Evolutionary conservation across 2,888 invertebrate species (phyloP).

Genomic region (Drosophila meridiana): DNA sequence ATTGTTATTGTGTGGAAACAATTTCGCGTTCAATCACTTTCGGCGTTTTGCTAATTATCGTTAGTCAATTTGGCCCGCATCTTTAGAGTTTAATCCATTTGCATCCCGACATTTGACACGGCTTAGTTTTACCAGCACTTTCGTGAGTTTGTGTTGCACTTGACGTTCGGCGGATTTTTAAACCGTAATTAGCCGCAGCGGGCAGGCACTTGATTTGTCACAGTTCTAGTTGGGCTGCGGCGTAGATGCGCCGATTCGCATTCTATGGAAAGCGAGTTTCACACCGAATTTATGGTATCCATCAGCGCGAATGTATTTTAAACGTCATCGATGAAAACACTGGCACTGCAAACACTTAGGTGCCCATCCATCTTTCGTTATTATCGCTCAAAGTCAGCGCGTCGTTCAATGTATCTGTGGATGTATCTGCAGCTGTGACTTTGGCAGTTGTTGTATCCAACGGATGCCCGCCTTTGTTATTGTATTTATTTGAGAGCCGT

Average conservation of each 20-base stretch:
- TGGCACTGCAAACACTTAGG: slow-evolving; percentile 72
- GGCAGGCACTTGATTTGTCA: slow-evolving; percentile 69
- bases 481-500: slow-evolving; percentile 24
- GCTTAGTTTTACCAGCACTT: slow-evolving; percentile 37
- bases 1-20: slow-evolving; percentile 23
- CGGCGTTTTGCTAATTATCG: slow-evolving; percentile 48
- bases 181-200: slow-evolving; percentile 59
- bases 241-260: slow-evolving; percentile 45
- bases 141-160: slow-evolving; percentile 34
- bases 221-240: slow-evolving; percentile 48
- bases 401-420: slow-evolving; percentile 32
- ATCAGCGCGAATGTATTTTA: slow-evolving; percentile 69
- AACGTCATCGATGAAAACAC: slow-evolving; percentile 75
- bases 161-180: slow-evolving; percentile 47
- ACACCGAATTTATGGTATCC: slow-evolving; percentile 72
- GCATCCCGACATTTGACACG: slow-evolving; percentile 42
- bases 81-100: slow-evolving; percentile 56
- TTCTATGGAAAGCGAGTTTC: slow-evolving; percentile 53
- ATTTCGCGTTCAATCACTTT: slow-evolving; percentile 23
- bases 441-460: slow-evolving; percentile 42
- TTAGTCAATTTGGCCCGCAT: slow-evolving; percentile 38
- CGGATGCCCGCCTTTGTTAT: slow-evolving; percentile 53
- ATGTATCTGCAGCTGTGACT: slow-evolving; percentile 7
- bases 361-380: slow-evolving; percentile 74
- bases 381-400: slow-evolving; percentile 61